Base-by-base conservation (phyloP, 2,888 invertebrate genomes). In the Frankliniella intonsa region DNA sequence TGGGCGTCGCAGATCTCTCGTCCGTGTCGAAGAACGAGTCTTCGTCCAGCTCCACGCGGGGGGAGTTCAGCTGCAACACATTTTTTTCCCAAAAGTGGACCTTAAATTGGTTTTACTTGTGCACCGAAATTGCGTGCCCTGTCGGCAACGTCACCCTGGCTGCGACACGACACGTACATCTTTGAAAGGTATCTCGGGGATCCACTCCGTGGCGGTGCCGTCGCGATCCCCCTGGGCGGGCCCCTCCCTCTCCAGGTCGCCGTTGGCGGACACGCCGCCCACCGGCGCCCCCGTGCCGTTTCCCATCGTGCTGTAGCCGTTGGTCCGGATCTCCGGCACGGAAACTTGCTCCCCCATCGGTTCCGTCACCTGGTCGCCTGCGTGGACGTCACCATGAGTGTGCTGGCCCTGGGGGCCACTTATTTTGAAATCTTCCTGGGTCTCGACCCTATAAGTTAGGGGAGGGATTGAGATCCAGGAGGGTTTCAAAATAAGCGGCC, bases 181-280 rank as follows among this genome's bases (percentile, higher is more conserved):
- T 89, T 94, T 94, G 87, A 97, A 97, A 0, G 96, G 97, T 87
- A 96, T 95, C 89, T 97, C 97, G 0, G 97, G 96, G 38, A 93
- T 95, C 96, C 96, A 97, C 86, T 95, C 95, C 50, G 95, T 95
- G 1, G 90, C 90, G 85, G 84, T 82, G 25, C 83, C 81, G 81
- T 55, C 55, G 91, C 90, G 85, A 90, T 90, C 86, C 90, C 91
- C 19, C 88, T 85, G 85, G 27, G 89, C 69, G 25, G 69, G 10
- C 10, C 8, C 69, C 22, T 76, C 69, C 22, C 62, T 17, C 62
- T 62, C 62, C 62, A 62, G 19, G 62, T 62, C 62, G 14, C 62
- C 62, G 62, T 62, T 62, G 62, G 62, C 17, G 19, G 62, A 19
- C 62, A 62, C n/a, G 62, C n/a, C n/a, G 62, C n/a, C n/a, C 19